These are phyloP conservation scores for Drosophila ironensis DNA, from an alignment of 1,140 invertebrate genomes.

Conservation along the genomic window DNA sequence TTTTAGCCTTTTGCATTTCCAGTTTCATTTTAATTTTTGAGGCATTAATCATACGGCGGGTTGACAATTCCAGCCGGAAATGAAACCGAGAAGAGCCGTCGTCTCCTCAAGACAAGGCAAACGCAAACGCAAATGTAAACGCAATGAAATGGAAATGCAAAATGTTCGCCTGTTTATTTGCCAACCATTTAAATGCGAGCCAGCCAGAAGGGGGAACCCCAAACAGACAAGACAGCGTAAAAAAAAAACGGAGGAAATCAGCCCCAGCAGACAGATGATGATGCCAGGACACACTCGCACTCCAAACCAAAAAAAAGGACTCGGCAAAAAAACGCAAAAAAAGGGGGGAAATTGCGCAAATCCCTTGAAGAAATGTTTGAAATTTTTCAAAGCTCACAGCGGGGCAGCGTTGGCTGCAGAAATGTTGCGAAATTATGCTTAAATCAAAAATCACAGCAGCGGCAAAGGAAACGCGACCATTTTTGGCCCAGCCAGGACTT, in stretches of 20 bases:
- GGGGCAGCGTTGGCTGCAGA: conserved; percentile 16
- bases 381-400: conserved; percentile 68
- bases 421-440: conserved; percentile 75
- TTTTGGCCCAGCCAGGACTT: background rate
- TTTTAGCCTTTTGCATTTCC: no score
- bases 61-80: conserved; percentile 52
- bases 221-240: no score
- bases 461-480: conserved; percentile 23
- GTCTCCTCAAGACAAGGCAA: conserved; percentile 4
- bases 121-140: conserved; percentile 3
- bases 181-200: conserved; percentile 73
- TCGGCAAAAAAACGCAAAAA: background rate
- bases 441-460: conserved; percentile 77
- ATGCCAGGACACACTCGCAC: background rate
- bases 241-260: background rate
- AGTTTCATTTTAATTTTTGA: background rate
- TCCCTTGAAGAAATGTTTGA: conserved; percentile 77
- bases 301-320: background rate
- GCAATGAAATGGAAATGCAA: conserved; percentile 66
- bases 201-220: background rate
- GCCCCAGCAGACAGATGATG: conserved; percentile 16
- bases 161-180: conserved; percentile 72
- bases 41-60: conserved; percentile 71
- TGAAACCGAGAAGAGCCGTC: conserved; percentile 31
- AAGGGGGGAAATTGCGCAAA: conserved; percentile 72